Evolutionary conservation across 1,140 invertebrate species (phyloP).

Genomic region (Macrostomum lignano): DNA sequence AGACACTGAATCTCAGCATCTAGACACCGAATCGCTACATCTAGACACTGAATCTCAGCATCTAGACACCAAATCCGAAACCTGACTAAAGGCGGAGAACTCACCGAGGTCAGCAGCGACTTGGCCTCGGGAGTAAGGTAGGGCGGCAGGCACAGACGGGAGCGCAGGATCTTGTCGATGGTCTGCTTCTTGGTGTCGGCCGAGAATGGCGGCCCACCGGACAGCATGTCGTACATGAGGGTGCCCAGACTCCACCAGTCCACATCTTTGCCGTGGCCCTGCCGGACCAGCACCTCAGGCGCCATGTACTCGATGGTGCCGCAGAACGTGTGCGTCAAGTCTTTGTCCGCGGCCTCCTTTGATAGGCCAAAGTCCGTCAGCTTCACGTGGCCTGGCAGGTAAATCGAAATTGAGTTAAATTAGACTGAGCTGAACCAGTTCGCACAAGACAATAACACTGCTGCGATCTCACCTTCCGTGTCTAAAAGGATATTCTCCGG

Average conservation of each 20-base stretch:
- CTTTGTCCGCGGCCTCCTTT: conserved; percentile 69
- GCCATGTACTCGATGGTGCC: conserved; percentile 93
- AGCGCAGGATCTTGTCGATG: not conserved
- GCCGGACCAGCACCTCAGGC: conserved; percentile 75
- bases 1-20: no score
- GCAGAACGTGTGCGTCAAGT: conserved; percentile 76
- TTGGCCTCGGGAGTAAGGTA: not conserved
- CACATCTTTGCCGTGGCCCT: conserved; percentile 88
- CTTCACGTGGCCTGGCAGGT: conserved; percentile 66
- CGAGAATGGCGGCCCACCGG: conserved; percentile 32
- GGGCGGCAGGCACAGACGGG: not conserved
- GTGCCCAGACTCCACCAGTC: conserved; percentile 99
- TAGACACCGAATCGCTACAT: no score
- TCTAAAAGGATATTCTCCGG: conserved; percentile 91
- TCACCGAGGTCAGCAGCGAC: no score
- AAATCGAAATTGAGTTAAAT: no score
- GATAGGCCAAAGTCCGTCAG: conserved; percentile 94
- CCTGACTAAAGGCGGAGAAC: no score
- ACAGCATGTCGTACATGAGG: conserved; percentile 93
- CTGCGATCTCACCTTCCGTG: conserved; percentile 34
- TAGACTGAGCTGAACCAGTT: conserved; percentile 22
- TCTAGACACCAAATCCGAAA: no score
- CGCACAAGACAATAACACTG: conserved; percentile 8
- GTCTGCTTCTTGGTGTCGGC: not conserved
- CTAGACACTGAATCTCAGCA: no score